Base-by-base conservation (phyloP, 2,797 vertebrate species). In the Hyperoplus immaculatus region DNA sequence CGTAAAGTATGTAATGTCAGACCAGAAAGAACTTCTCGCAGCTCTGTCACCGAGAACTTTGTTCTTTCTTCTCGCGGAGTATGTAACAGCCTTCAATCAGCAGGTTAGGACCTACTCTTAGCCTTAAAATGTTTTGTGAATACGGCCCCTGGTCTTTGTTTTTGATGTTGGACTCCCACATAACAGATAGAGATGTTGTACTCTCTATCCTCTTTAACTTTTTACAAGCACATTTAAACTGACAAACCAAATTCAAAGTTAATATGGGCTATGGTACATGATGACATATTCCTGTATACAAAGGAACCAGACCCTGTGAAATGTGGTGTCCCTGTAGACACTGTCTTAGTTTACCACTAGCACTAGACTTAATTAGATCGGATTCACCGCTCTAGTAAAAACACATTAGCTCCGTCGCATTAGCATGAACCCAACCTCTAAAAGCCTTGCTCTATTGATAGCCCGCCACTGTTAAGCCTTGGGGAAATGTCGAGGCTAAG, bases 401-500 rank as follows among this genome's bases (percentile, higher is more conserved):
- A 39, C 59, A 42, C 51, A 50, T 36, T 47, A 39, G 69, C 21
- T 63, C 51, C 16, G 13, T 42, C 58, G 51, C 47, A 63, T n/a
- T 42, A 42, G 15, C 14, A 21, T 55, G 43, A 69, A 36, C 41
- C 13, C 39, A 1, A 12, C 14, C 36, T 38, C 46, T 8, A 61
- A 10, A 21, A 46, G 42, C 47, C 39, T 6, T 14, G 64, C 16
- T 64, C 16, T 61, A n/a, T 21, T 46, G 63, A 78, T 50, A 18
- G 13, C 21, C 49, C 29, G 51, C 14, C 73, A 9, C 43, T 61
- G 14, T 57, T 14, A 55, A 58, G 16, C 70, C 36, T 53, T 43
- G 6, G 51, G 68, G 45, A 38, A 50, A 62, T 70, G 64, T 57
- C 2, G 5, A 50, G 61, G 66, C 47, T 51, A 55, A 64, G 53